Conservation (phyloP, 2,888 invertebrate species). For the Diarsia rubi region DNA sequence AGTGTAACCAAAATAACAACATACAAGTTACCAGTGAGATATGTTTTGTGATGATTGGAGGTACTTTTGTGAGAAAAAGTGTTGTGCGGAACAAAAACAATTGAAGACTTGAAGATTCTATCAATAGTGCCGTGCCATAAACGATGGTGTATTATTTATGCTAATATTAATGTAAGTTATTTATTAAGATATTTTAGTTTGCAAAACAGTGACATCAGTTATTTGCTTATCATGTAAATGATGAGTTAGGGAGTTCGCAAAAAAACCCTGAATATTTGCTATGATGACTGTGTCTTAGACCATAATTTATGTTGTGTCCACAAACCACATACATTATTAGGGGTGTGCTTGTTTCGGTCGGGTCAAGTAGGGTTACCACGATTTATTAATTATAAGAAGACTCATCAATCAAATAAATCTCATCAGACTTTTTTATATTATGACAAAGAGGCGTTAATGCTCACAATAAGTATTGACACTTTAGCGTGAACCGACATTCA, state of each 20-base stretch:
- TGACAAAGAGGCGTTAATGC: not conserved
- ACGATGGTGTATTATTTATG: slow-evolving; percentile 49
- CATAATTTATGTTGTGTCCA: slow-evolving; percentile 45
- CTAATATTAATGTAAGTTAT: slow-evolving; percentile 34
- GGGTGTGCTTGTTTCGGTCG: not conserved
- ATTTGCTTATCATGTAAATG: slow-evolving; percentile 20
- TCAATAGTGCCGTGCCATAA: slow-evolving; percentile 62
- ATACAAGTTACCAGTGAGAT: slow-evolving; percentile 55
- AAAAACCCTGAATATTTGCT: slow-evolving; percentile 21
- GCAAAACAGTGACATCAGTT: slow-evolving; percentile 23
- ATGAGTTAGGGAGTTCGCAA: slow-evolving; percentile 12
- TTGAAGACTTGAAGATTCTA: slow-evolving; percentile 32
- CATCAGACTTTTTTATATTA: not conserved
- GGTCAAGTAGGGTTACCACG: slow-evolving; percentile 2
- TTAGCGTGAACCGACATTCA: slow-evolving; percentile 1
- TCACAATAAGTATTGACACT: slow-evolving; percentile 10
- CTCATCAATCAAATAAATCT: too few relatives aligned
- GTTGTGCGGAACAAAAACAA: slow-evolving; percentile 18
- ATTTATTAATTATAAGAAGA: not conserved
- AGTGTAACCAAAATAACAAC: not conserved
- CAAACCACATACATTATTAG: slow-evolving; percentile 14
- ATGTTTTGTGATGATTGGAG: slow-evolving; percentile 25
- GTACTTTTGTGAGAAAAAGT: slow-evolving; percentile 26
- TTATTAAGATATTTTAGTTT: slow-evolving; percentile 28
- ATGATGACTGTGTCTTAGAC: slow-evolving; percentile 13